Conservation (phyloP, 2,797 vertebrate species). For the Microhierax caerulescens region DNA sequence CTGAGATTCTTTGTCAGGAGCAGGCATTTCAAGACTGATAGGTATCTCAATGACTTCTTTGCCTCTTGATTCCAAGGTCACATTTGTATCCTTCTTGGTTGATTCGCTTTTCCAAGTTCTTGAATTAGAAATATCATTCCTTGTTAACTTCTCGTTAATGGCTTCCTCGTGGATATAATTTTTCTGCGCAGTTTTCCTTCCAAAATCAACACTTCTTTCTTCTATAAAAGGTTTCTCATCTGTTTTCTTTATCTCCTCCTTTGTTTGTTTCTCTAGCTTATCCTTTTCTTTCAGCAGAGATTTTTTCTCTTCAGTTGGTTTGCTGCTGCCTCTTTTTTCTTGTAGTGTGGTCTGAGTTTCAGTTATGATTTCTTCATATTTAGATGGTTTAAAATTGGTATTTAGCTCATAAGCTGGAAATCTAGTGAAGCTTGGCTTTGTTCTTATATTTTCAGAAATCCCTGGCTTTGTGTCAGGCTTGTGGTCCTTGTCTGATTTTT, state of each 20-base stretch:
- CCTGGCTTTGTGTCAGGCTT: background rate
- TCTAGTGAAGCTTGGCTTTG: slow-evolving; percentile 4
- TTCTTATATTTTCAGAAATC: background rate
- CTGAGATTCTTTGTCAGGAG: background rate
- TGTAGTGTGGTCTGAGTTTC: background rate
- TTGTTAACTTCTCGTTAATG: slow-evolving; percentile 32
- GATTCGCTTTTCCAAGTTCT: background rate
- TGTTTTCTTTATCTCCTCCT: slow-evolving; percentile 6
- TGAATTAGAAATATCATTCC: slow-evolving; percentile 51
- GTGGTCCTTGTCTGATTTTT: slow-evolving; percentile 5
- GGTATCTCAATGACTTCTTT: slow-evolving; percentile 51
- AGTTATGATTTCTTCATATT: slow-evolving; percentile 51
- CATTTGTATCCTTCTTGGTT: background rate
- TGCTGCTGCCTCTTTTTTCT: slow-evolving; percentile 1
- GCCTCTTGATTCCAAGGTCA: background rate
- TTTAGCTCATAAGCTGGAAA: slow-evolving; percentile 30
- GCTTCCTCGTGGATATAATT: background rate
- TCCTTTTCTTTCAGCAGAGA: slow-evolving; percentile 20
- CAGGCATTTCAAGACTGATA: slow-evolving; percentile 10
- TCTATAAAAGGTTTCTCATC: background rate
- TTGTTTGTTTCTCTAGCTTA: slow-evolving; percentile 8
- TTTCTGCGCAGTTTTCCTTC: slow-evolving; percentile 41
- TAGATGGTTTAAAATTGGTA: slow-evolving; percentile 13
- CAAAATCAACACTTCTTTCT: slow-evolving; percentile 32
- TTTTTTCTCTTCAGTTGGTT: slow-evolving; percentile 6